These are phyloP conservation scores for Myzus persicae DNA, from an alignment of 1,140 invertebrate species.

Conservation along the genomic window DNA sequence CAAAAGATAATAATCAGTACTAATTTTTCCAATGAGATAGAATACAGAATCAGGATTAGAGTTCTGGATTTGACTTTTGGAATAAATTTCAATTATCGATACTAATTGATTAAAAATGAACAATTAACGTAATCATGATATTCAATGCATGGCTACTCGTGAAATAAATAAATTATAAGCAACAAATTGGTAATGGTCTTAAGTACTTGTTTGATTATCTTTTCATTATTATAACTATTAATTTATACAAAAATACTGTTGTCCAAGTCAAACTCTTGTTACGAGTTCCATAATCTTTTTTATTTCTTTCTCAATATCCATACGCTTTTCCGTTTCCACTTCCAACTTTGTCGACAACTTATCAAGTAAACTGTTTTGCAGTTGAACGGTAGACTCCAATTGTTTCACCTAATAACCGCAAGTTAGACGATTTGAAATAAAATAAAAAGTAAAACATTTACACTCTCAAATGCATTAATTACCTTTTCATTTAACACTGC, in stretches of 20 bases:
- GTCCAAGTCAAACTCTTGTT: slow-evolving; percentile 61
- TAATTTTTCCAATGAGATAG: not conserved
- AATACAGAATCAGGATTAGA: not conserved
- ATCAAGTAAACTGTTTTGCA: slow-evolving; percentile 55
- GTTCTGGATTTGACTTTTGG: not conserved
- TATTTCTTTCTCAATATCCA: slow-evolving; percentile 61
- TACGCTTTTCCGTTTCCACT: slow-evolving; percentile 60
- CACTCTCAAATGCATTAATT: not conserved
- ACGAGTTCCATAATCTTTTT: slow-evolving; percentile 62
- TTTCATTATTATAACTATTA: slow-evolving; percentile 11
- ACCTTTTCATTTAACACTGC: slow-evolving; percentile 45
- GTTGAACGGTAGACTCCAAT: slow-evolving; percentile 45
- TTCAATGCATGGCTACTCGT: not conserved
- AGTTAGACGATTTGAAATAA: not conserved
- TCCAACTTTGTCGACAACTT: slow-evolving; percentile 60
- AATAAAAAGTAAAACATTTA: not conserved
- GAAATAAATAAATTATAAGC: slow-evolving; percentile 3
- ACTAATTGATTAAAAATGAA: not conserved
- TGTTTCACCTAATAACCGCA: slow-evolving; percentile 55
- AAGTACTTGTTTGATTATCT: slow-evolving; percentile 52
- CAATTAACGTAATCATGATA: not conserved
- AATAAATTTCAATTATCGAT: not conserved
- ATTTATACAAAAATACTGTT: not conserved
- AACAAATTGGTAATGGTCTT: slow-evolving; percentile 16
- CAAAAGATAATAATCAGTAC: not conserved